Base-by-base conservation (phyloP, 2,113 vertebrate genomes). In the Onychostoma macrolepis region DNA sequence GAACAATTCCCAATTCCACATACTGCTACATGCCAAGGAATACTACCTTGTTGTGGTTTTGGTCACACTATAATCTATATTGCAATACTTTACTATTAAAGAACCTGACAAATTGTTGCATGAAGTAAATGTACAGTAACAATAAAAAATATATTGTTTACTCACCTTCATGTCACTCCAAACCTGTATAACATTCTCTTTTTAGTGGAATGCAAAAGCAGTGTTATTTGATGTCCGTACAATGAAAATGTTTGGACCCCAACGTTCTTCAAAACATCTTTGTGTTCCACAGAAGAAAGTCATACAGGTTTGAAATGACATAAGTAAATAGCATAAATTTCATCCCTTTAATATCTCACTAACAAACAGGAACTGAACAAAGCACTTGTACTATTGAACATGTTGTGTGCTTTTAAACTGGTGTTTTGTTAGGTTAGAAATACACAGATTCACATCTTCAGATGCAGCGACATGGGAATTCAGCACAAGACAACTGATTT, bases 401-500 rank as follows among this genome's bases (percentile, higher is more conserved):
- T 26, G 72, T 5, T 11, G 4, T 75, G 10, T 43, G 19, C 4
- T 63, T 71, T 38, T 38, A 38, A 69, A 71, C 19, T 24, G 33
- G 69, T 71, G 33, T 41, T 75, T 45, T 45, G 11, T 72, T 38
- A 41, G 9, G 36, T 75, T 75, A 45, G n/a, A n/a, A 38, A 72
- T 72, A 72, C 36, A 24, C 36, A 72, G 36, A 41, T 38, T 24
- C 8, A 10, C 69, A 41, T 72, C 69, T 41, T 72, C 33, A 38
- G 12, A 43, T 75, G 72, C 11, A 43, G 38, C 38, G 4, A 26
- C 38, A 83, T 19, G 17, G 41, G 15, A 28, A 91, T 93, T 89
- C 89, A 84, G 85, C 85, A 87, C 38, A 92, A 82, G 36, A 53
- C 21, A 30, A 53, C 21, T 33, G 65, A 26, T 75, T 84, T 58